Evolutionary conservation across 2,888 invertebrate genomes (phyloP).

Genomic region (Pemphredon lugubris): DNA sequence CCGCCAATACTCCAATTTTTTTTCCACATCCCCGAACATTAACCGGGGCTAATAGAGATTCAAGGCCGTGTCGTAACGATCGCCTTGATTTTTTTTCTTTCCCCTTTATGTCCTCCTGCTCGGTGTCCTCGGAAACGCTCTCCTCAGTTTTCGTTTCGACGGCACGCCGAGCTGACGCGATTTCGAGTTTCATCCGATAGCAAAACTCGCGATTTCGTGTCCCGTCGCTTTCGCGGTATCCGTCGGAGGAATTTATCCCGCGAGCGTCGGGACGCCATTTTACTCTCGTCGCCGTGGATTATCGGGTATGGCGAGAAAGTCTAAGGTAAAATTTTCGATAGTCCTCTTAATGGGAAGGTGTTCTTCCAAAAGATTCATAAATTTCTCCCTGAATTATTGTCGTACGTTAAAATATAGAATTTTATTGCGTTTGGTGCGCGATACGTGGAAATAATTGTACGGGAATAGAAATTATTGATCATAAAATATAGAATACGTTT

Average conservation of each 20-base stretch:
- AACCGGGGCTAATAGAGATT: constrained; percentile 47
- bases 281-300: too few relatives aligned
- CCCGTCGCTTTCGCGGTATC: not conserved
- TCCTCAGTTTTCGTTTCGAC: constrained; percentile 53
- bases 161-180: constrained; percentile 44
- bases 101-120: constrained; percentile 24
- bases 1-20: constrained; percentile 79
- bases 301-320: too few relatives aligned
- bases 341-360: too few relatives aligned
- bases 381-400: too few relatives aligned
- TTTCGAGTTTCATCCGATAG: not conserved
- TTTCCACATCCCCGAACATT: constrained; percentile 49
- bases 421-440: too few relatives aligned
- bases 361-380: too few relatives aligned
- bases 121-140: constrained; percentile 9
- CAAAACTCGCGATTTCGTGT: too few relatives aligned
- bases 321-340: too few relatives aligned
- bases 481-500: too few relatives aligned
- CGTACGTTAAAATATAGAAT: too few relatives aligned
- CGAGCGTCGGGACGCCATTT: constrained; percentile 22
- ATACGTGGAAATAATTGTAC: too few relatives aligned
- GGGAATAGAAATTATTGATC: too few relatives aligned
- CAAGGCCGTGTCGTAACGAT: constrained; percentile 55
- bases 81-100: constrained; percentile 60
- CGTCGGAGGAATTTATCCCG: constrained; percentile 31